Conservation (phyloP, 2,113 vertebrate genomes). For the Trogon melanurus region DNA sequence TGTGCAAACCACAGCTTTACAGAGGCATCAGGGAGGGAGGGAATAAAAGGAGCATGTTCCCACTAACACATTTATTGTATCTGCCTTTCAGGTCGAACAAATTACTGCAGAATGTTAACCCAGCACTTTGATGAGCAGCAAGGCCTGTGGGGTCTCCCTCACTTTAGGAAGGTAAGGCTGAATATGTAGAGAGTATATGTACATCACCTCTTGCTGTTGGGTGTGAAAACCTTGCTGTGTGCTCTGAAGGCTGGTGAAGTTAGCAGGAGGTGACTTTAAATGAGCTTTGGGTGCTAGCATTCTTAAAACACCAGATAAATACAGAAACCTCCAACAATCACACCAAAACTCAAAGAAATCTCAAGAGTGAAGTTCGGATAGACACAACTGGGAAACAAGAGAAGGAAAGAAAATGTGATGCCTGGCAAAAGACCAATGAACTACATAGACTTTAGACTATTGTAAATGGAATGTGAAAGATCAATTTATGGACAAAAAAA, state of each 20-base stretch:
- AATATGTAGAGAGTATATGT: background rate
- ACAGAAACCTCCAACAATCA: background rate
- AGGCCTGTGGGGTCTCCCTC: background rate
- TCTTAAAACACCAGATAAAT: background rate
- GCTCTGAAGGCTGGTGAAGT: background rate
- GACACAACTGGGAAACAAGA: fast-evolving
- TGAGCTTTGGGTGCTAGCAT: background rate
- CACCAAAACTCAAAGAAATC: background rate
- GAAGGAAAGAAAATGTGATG: background rate
- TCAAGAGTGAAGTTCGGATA: background rate
- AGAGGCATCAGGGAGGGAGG: background rate
- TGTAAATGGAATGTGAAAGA: background rate
- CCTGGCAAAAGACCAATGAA: background rate
- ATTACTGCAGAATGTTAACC: background rate
- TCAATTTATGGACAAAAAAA: background rate
- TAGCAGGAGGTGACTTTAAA: background rate
- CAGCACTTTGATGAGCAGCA: background rate
- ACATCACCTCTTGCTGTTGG: background rate
- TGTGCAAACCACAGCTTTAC: conserved; percentile 33
- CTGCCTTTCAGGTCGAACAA: conserved; percentile 18
- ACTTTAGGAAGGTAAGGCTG: background rate
- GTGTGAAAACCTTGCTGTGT: background rate
- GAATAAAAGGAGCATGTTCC: conserved; percentile 13
- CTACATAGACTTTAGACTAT: background rate
- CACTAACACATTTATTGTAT: background rate